Evolutionary conservation across 2,888 invertebrate species (phyloP).

Genomic region (Furcula furcula): DNA sequence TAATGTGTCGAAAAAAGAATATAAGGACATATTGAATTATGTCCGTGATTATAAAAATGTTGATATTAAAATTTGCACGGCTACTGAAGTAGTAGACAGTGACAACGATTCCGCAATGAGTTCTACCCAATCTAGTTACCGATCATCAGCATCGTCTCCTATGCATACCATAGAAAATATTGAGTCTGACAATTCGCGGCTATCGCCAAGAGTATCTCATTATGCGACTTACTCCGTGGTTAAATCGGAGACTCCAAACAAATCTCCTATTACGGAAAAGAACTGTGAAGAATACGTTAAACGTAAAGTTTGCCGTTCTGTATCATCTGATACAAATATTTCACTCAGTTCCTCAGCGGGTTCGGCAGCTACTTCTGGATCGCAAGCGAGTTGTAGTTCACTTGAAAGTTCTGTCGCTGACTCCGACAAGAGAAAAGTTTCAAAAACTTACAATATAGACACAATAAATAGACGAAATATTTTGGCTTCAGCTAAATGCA

Average conservation of each 20-base stretch:
- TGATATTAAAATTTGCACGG: constrained; percentile 71
- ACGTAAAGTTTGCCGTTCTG: constrained; percentile 84
- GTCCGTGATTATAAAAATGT: constrained; percentile 64
- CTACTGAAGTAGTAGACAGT: constrained; percentile 84
- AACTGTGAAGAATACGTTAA: constrained; percentile 72
- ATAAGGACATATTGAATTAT: constrained; percentile 53
- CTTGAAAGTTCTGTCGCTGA: constrained; percentile 84
- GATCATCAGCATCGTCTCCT: constrained; percentile 89
- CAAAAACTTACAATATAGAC: constrained; percentile 90
- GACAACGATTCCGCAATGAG: constrained; percentile 95
- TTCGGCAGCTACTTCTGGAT: constrained; percentile 87
- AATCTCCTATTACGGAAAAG: constrained; percentile 54
- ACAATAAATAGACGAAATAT: constrained; percentile 94
- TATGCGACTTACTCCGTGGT: constrained; percentile 65
- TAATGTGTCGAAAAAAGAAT: constrained; percentile 47
- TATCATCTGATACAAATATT: constrained; percentile 88
- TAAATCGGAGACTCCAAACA: constrained; percentile 66
- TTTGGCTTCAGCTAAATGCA: constrained; percentile 91
- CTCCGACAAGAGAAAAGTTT: constrained; percentile 84
- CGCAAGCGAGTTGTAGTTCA: constrained; percentile 86
- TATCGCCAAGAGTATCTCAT: constrained; percentile 71
- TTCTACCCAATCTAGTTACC: constrained; percentile 89
- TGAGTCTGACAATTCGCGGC: constrained; percentile 79
- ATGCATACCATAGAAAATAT: constrained; percentile 84
- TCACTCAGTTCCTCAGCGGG: constrained; percentile 86